A percentile compares a stretch with the other conserved stretches of the same genome.
Evolutionary conservation across 2,888 invertebrate species (phyloP).

Genomic region (Tribolium freemani): DNA sequence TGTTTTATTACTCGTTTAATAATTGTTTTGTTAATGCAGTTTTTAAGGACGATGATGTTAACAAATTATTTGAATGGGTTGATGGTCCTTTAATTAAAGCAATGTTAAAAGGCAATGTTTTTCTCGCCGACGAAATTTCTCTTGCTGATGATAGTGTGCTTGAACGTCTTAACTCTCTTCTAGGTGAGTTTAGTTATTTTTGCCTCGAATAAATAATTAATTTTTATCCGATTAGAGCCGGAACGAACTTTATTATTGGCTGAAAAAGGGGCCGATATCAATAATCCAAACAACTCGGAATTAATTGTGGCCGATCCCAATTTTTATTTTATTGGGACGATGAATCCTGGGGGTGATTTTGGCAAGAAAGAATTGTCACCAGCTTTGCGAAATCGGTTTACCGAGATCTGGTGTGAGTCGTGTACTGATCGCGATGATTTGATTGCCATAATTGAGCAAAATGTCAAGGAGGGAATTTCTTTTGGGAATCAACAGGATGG

Average conservation of each 20-base stretch:
- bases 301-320: conserved; percentile 77
- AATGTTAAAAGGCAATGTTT: conserved; percentile 89
- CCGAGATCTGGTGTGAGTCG: conserved; percentile 97
- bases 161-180: conserved; percentile 95
- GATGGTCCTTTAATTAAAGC: conserved; percentile 95
- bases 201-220: conserved; percentile 10
- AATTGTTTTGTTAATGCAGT: conserved; percentile 18
- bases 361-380: conserved; percentile 99
- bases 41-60: conserved; percentile 57
- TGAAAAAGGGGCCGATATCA: conserved; percentile 85
- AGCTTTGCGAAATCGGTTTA: conserved; percentile 96
- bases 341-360: conserved; percentile 99
- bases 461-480: conserved; percentile 73
- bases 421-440: conserved; percentile 82
- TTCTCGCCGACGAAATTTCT: conserved; percentile 98
- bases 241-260: conserved; percentile 91
- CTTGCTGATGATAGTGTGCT: conserved; percentile 98
- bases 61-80: conserved; percentile 94
- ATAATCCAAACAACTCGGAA: conserved; percentile 68
- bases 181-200: conserved; percentile 69
- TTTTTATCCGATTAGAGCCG: conserved; percentile 74
- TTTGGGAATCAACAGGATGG: conserved; percentile 71
- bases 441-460: conserved; percentile 84
- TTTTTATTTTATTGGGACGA: conserved; percentile 96
- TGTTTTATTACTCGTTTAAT: not conserved